Base-by-base conservation (phyloP, 1,140 invertebrate genomes). In the Rhagoletis pomonella region DNA sequence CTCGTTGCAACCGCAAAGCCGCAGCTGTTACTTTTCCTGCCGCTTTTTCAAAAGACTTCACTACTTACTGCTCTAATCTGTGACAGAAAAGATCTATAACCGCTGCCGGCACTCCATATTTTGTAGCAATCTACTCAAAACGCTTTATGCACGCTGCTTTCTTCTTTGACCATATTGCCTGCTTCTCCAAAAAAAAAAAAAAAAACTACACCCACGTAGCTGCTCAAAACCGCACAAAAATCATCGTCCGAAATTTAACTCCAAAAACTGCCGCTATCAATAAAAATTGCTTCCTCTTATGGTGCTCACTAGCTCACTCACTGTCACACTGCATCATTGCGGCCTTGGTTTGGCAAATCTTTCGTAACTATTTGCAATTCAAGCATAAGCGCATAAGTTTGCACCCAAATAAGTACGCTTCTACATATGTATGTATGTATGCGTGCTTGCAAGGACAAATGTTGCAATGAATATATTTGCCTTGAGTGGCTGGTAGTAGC, bases 391-490 rank as follows among this genome's bases (percentile, higher is more conserved):
- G 87, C 81, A 87, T 85, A 67, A 69, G 64, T 60, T 47, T 60
- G 67, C 67, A 87, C 62, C 44, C 3, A 58, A 64, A 86, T 29
- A 81, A 50, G n/a, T 47, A 59, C 81, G 6, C 6, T 44, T 47
- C 17, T 81, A 7, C 44, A 10, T 58, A 19, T 58, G 14, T 44
- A 19, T n/a, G 7, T 81, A n/a, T 29, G 64, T 19, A 6, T 29
- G 64, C 29, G 19, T 29, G 67, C 10, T 67, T 14, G 58, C 73
- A 69, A 86, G 77, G 81, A 87, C 87, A 86, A 87, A 87, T 87
- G 77, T 87, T 87, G 87, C 87, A 87, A 87, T 87, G 87, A 87
- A 88, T 88, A 88, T 88, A 88, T 88, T 88, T 88, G 87, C 84
- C 50, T 12, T 12, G 47, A 81, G n/a, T 58, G 47, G 47, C 3